A percentile compares a stretch with the other conserved stretches of the same genome.
Conservation (phyloP, 2,888 invertebrate species). For the Boloria selene region DNA sequence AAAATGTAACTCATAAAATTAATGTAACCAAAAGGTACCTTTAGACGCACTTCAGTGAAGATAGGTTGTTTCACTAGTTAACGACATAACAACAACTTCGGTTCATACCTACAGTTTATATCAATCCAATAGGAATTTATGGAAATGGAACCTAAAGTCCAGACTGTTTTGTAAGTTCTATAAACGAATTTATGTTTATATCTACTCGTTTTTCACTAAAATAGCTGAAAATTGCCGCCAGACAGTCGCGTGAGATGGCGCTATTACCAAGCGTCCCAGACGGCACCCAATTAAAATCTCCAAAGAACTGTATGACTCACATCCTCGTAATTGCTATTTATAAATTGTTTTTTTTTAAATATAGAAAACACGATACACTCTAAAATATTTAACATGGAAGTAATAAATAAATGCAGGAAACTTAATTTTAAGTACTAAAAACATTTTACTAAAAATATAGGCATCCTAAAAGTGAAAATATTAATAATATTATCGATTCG, state of each 20-base stretch:
- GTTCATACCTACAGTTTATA: too few relatives aligned
- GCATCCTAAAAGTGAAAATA: too few relatives aligned
- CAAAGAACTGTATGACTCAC: constrained; percentile 6
- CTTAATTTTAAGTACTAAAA: too few relatives aligned
- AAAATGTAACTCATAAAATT: too few relatives aligned
- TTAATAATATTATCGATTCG: too few relatives aligned
- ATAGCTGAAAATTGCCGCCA: background rate
- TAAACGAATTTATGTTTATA: background rate
- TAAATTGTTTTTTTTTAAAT: background rate
- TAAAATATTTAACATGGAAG: too few relatives aligned
- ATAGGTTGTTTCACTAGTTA: too few relatives aligned
- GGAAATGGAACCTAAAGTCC: background rate
- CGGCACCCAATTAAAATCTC: constrained; percentile 12
- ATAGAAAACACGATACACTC: background rate
- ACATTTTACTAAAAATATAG: too few relatives aligned
- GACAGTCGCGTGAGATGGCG: constrained; percentile 20
- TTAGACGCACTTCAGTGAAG: too few relatives aligned
- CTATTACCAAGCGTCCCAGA: constrained; percentile 11
- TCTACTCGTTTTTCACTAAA: background rate
- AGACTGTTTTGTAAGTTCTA: background rate
- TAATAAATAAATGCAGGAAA: too few relatives aligned
- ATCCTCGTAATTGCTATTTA: constrained; percentile 6
- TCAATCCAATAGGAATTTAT: background rate
- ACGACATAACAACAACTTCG: too few relatives aligned
- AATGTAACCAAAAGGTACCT: too few relatives aligned